Evolutionary conservation across 2,888 invertebrate species (phyloP), one percentile per base, ranked within the genome.

Genomic region (Drosophila cognata): DNA sequence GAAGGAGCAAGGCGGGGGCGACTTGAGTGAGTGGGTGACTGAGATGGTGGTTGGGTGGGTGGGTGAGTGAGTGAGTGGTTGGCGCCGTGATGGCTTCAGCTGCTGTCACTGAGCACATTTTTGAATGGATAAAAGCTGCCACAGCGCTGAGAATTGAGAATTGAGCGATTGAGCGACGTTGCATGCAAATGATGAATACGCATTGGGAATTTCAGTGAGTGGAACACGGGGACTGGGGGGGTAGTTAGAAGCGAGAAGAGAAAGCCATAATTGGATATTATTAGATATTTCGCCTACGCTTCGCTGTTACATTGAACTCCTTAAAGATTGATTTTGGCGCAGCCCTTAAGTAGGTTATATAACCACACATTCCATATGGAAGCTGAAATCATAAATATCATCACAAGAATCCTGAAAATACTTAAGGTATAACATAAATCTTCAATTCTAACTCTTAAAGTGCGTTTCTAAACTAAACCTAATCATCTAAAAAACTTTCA

Each of bases 31-130:
- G 21, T 2, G 38, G 43, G 31, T 43, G n/a, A 8, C 36, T n/a
- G 4, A 7, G 16, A 18, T 11, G 18, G 2, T n/a, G n/a, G 51
- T 18, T 51, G 5, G 29, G 4, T 8, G 51, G 51, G 11, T 2
- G 29, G 5, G 4, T 21, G 36, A 4, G 4, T 25, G 10, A 4
- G 46, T 4, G 25, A 28, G n/a, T 1, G 31, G 31, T 41, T 43
- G 29, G 18, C 38, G 36, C 8, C 58, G 57, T 64, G 76, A 74
- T 79, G 56, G 79, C 60, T 25, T 46, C 80, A 77, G 80, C 48
- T 75, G 69, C 79, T 79, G 75, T 74, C 76, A 70, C 46, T 74
- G 62, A 48, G 65, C 67, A 59, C 67, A 78, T 77, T 68, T 67
- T 38, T 64, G 52, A 74, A 73, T 73, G 78, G 18, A 52, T 33